Base-by-base conservation (phyloP, 2,113 vertebrate genomes). In the Spea multiplicata region DNA sequence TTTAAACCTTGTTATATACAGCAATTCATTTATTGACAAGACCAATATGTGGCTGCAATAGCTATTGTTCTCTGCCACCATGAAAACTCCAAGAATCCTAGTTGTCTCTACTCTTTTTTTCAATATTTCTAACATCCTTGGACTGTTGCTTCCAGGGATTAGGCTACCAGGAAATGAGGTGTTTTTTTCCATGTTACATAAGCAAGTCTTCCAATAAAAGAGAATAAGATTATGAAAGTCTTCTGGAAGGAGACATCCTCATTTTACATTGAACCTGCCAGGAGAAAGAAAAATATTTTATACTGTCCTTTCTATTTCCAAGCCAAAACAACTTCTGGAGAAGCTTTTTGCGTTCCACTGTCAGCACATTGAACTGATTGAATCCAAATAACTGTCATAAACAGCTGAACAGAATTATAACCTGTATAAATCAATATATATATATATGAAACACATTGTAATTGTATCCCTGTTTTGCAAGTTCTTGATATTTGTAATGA, bases 241-340 rank as follows among this genome's bases (percentile, higher is more conserved):
- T 46, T 70, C 10, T 62, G 16, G 52, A 61, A 71, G 4, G 57
- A 77, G 55, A n/a, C 66, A 62, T 70, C 66, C 55, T 77, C 75
- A 77, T 70, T 12, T 77, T 77, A 70, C 66, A 50, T 45, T 30
- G 16, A 61, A 70, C 55, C 30, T 71, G 66, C 66, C 75, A 77
- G 66, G 55, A 70, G 73, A 47, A 66, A 47, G 70, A 70, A 45
- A 53, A 77, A 70, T 61, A 77, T 55, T 70, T 77, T 70, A 67
- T 52, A n/a, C 10, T 44, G 50, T 70, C 46, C 66, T 62, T 77
- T 62, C 44, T 46, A 44, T 62, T 50, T n/a, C 17, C 12, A 4
- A 64, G 67, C 75, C 75, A 71, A 70, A 72, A 70, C 55, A 71
- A 59, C 66, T 10, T 62, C 52, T 48, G 49, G 49, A 46, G 16